phyloP scores from a whole-genome alignment of 2,888 invertebrate species.

The Eupithecia tripunctaria region DNA sequence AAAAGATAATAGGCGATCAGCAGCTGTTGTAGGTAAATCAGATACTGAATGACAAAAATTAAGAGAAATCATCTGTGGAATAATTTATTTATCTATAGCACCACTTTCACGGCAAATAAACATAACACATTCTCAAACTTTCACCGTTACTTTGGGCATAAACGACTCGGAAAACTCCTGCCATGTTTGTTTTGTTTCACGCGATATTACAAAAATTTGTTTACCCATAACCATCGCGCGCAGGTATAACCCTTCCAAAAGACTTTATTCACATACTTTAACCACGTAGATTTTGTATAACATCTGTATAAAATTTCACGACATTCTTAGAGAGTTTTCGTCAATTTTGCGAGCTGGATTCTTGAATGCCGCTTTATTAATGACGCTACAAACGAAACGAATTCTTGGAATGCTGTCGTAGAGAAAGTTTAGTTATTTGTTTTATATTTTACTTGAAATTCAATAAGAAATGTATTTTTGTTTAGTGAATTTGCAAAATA shows the following conservation, averaged over 20 bases:
- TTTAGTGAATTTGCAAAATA: neutral
- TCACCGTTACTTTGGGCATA: constrained; percentile 46
- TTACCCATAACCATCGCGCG: constrained; percentile 19
- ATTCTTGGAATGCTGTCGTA: neutral
- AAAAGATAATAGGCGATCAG: neutral
- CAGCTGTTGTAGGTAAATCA: neutral
- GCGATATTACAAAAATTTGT: constrained; percentile 50
- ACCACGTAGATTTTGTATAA: constrained; percentile 13
- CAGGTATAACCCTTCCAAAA: constrained; percentile 23
- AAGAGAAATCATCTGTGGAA: too few species aligned
- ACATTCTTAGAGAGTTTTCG: neutral
- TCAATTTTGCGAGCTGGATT: neutral
- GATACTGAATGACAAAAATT: neutral
- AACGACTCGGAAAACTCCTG: constrained; percentile 52
- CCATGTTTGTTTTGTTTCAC: constrained; percentile 49
- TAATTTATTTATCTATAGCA: neutral
- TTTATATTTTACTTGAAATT: neutral
- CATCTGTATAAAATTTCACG: neutral
- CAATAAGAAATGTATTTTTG: neutral
- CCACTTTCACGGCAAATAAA: constrained; percentile 3
- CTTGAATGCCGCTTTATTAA: neutral
- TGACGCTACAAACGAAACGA: neutral
- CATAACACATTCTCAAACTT: constrained; percentile 49
- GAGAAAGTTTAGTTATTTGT: neutral
- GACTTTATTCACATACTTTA: constrained; percentile 19